phyloP scores from a whole-genome alignment of 2,113 vertebrate species.

The Lycaon pictus region DNA sequence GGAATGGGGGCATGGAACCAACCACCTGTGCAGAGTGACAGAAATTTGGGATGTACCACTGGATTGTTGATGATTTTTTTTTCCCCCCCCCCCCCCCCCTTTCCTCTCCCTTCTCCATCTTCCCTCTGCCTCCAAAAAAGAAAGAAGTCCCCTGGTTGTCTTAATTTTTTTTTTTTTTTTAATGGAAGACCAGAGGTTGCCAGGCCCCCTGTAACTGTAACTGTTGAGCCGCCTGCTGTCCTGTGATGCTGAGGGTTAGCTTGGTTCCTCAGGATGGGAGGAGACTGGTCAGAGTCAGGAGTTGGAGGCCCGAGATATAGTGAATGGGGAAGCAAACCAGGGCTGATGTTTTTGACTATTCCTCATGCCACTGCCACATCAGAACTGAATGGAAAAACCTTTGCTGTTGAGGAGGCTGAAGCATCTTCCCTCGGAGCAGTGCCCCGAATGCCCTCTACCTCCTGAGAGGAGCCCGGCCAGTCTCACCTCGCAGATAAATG shows the following conservation, averaged over 20 bases:
- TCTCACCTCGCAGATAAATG: background rate
- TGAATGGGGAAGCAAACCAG: background rate
- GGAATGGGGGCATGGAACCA: conserved; percentile 70
- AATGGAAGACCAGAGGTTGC: conserved; percentile 74
- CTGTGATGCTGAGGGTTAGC: conserved; percentile 16
- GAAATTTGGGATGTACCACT: conserved; percentile 78
- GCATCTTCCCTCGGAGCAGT: conserved; percentile 67
- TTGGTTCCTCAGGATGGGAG: background rate
- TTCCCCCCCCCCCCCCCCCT: background rate
- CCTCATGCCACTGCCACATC: conserved; percentile 65
- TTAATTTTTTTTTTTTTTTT: conserved; percentile 60
- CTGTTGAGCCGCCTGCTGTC: conserved; percentile 45
- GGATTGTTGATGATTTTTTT: conserved; percentile 72
- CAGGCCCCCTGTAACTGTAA: background rate
- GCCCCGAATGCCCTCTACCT: conserved; percentile 51
- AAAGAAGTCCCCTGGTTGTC: conserved; percentile 65
- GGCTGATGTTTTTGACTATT: conserved; percentile 75
- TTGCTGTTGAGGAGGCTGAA: conserved; percentile 83
- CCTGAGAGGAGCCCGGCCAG: conserved; percentile 26
- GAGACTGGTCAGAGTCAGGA: conserved; percentile 7
- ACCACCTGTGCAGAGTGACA: conserved; percentile 70
- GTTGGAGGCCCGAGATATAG: conserved; percentile 29
- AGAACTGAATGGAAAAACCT: conserved; percentile 78
- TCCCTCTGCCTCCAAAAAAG: conserved; percentile 69
- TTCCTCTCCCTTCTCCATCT: conserved; percentile 60